Evolutionary conservation across 2,113 vertebrate species (phyloP).

Genomic region (Dinomys branickii): DNA sequence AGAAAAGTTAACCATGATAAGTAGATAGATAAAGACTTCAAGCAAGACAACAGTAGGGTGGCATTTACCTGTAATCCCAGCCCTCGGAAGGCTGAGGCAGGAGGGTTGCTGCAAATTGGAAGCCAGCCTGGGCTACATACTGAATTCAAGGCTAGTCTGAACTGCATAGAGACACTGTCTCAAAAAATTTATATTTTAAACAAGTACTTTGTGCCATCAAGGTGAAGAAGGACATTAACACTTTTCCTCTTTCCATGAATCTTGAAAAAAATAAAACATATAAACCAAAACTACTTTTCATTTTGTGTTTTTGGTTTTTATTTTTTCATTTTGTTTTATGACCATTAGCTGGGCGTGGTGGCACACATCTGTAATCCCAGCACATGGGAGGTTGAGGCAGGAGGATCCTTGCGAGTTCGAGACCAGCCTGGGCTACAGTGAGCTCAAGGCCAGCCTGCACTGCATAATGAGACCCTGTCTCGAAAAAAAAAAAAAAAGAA

Average conservation of each 20-base stretch:
- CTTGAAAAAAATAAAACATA: neutral
- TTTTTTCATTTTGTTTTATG: neutral
- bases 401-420: neutral
- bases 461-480: too few species aligned
- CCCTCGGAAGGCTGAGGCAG: neutral
- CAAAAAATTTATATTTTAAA: neutral
- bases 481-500: too few species aligned
- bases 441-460: too few species aligned
- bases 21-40: neutral
- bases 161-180: neutral
- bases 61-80: neutral
- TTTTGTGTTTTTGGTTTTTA: too few species aligned
- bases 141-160: neutral
- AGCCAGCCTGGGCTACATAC: neutral
- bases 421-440: too few species aligned
- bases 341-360: neutral
- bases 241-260: neutral
- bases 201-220: neutral
- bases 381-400: neutral
- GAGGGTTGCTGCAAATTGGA: neutral
- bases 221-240: neutral
- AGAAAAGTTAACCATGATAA: neutral
- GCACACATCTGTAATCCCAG: neutral
- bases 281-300: neutral
- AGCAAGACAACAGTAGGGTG: neutral